Evolutionary conservation across 2,888 invertebrate genomes (phyloP), one percentile per base, ranked within the genome.

Genomic region (Drosophila birchii): DNA sequence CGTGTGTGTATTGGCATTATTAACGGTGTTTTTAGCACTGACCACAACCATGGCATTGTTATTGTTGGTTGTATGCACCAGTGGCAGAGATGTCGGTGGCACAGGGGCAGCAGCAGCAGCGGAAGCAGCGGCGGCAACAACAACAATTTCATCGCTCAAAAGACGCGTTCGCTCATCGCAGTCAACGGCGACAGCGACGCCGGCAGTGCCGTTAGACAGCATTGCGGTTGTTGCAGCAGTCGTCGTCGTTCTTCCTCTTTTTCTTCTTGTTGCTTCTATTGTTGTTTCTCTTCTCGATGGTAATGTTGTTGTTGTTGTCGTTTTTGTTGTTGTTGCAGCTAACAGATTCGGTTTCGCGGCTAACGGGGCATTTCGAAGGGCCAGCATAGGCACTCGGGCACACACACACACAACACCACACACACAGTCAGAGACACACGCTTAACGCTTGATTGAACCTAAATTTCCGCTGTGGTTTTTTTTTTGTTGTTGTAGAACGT

Each of bases 111-210:
- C 20, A 5, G 45, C 60, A 62, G 38, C 58, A 70, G 53, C 79
- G 76, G 54, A 72, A 76, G 54, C 73, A 45, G 61, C 32, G 68
- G 59, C 51, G 81, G 72, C 51, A 75, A 63, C 41, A 44, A 45
- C 67, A 61, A 60, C 58, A 16, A 58, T 32, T 34, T 66, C 73
- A 44, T 84, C 86, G 71, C 86, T 85, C 60, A 92, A 60, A 53
- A 91, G 78, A 63, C 80, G 84, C 71, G 91, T 91, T 70, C 90
- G 91, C 78, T 91, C 92, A 73, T 91, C 91, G 61, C 88, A 89
- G 61, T 75, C 44, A n/a, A 29, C 61, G 23, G 63, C 41, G 51
- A 49, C 69, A 41, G 70, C 66, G 68, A 56, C 34, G 62, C 47
- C 61, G 44, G 51, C 78, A 36, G 63, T 38, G 51, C 55, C 47